phyloP scores from a whole-genome alignment of 2,888 invertebrate species.

The Pachydiplax longipennis region DNA sequence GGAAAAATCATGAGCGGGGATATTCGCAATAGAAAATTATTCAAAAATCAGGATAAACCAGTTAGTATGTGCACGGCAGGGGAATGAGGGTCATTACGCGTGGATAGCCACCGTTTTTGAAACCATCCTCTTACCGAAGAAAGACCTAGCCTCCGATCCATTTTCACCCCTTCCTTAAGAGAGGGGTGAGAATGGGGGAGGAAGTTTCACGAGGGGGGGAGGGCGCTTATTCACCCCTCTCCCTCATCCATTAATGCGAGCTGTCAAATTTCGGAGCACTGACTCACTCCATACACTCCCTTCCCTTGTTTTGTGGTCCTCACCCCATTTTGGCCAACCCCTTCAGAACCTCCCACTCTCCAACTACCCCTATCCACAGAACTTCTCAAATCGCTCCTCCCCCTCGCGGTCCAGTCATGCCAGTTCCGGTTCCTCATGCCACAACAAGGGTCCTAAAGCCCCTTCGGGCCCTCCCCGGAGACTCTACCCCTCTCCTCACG shows the following conservation, averaged over 20 bases:
- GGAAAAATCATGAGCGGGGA: not conserved
- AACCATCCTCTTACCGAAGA: not conserved
- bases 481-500: not conserved
- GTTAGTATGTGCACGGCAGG: not conserved
- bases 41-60: conserved; percentile 24
- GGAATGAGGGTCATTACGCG: conserved; percentile 9
- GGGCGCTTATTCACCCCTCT: not conserved
- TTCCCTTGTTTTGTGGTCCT: not conserved
- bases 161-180: not conserved
- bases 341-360: not conserved
- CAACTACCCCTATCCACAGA: not conserved
- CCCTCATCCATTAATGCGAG: conserved; percentile 41
- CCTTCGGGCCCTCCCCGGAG: not conserved
- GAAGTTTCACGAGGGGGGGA: not conserved
- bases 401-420: conserved; percentile 36
- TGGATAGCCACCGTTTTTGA: not conserved
- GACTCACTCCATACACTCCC: conserved; percentile 36
- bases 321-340: not conserved
- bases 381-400: not conserved
- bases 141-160: not conserved
- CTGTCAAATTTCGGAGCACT: conserved; percentile 43
- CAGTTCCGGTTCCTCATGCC: not conserved
- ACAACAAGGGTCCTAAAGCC: not conserved
- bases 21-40: not conserved
- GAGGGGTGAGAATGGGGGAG: not conserved